phyloP scores from a whole-genome alignment of 2,113 vertebrate species.

The Mus spicilegus region DNA sequence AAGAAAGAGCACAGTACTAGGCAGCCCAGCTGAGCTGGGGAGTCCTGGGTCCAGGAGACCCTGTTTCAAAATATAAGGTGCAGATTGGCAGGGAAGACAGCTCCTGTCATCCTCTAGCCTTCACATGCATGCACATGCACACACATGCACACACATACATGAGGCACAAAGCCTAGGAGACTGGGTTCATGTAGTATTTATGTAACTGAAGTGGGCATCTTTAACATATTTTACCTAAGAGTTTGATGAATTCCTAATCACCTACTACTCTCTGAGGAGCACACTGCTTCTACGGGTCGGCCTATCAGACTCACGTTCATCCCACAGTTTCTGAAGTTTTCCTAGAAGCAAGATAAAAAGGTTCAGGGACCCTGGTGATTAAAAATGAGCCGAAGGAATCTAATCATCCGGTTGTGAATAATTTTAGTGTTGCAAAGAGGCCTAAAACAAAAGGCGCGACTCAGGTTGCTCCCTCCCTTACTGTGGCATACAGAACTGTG shows the following conservation, averaged over 20 bases:
- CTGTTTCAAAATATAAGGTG: not conserved
- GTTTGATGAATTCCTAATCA: not conserved
- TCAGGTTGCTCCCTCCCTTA: constrained; percentile 39
- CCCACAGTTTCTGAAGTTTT: not conserved
- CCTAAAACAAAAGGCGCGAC: constrained; percentile 49
- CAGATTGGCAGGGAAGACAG: not conserved
- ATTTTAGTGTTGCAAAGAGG: constrained; percentile 47
- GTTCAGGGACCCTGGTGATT: constrained; percentile 11
- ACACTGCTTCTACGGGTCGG: not conserved
- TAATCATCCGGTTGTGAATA: constrained; percentile 30
- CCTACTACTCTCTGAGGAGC: not conserved
- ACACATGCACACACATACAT: not conserved
- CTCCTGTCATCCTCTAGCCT: not conserved
- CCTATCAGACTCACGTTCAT: not conserved
- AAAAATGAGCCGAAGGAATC: constrained; percentile 50
- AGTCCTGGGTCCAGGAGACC: not conserved
- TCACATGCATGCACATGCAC: not conserved
- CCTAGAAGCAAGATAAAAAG: not conserved
- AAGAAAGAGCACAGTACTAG: no score
- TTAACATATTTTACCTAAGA: not conserved
- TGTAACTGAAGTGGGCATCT: not conserved
- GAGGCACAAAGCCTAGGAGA: not conserved
- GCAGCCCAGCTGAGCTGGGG: not conserved
- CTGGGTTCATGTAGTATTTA: not conserved
- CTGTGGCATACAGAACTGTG: constrained; percentile 50